Percentiles rank a stretch among this genome's conserved stretches.
Evolutionary conservation across 2,888 invertebrate species (phyloP).

Genomic region (Lasius platythorax): DNA sequence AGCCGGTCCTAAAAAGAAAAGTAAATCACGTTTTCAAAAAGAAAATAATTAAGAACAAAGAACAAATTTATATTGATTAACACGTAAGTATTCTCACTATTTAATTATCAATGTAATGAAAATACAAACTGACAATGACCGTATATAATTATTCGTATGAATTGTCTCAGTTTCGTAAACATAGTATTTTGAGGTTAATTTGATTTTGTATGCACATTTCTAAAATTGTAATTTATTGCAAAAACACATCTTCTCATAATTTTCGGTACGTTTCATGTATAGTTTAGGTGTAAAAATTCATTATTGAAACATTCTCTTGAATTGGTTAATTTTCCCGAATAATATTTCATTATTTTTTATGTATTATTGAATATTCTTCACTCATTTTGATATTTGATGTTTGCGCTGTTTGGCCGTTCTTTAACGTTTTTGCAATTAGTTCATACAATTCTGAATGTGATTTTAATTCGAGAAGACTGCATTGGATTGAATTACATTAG

Average conservation of each 20-base stretch:
- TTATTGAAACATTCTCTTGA: neutral
- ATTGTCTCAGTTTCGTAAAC: neutral
- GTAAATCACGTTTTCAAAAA: no score
- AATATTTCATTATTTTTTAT: neutral
- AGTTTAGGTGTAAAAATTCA: neutral
- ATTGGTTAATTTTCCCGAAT: neutral
- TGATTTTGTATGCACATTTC: no score
- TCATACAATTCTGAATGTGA: no score
- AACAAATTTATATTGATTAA: no score
- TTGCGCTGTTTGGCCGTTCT: neutral
- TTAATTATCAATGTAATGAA: neutral
- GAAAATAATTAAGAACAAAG: no score
- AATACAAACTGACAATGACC: neutral
- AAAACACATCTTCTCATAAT: neutral
- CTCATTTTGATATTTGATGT: slow-evolving; percentile 1
- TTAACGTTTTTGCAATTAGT: neutral
- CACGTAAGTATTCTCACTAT: neutral
- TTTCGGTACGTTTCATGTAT: neutral
- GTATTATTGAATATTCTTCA: neutral
- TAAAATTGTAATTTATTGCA: no score
- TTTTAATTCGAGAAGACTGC: neutral
- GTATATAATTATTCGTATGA: neutral
- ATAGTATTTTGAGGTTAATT: no score
- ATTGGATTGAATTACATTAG: neutral
- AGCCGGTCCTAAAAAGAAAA: neutral